Evolutionary conservation across 2,888 invertebrate species (phyloP).

Genomic region (Molanna angustata): DNA sequence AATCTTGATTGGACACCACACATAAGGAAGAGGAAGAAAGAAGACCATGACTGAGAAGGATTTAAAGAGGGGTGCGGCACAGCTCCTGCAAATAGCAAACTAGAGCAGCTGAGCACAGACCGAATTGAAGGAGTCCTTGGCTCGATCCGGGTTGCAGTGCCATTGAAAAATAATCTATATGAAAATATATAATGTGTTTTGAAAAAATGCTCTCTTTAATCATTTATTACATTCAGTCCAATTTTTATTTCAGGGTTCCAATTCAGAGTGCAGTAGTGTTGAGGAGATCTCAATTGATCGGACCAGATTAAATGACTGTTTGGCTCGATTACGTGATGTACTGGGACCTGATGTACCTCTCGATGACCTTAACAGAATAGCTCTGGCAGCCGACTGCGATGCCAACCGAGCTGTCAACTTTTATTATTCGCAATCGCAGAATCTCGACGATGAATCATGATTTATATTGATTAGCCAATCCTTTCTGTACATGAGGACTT

Average conservation of each 20-base stretch:
- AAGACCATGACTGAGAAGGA: too few relatives aligned
- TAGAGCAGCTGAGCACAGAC: too few relatives aligned
- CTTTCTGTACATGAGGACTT: neutral
- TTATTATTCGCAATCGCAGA: slow-evolving; percentile 40
- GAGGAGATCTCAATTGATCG: slow-evolving; percentile 40
- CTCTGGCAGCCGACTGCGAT: slow-evolving; percentile 59
- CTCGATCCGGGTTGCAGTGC: too few relatives aligned
- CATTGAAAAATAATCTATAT: too few relatives aligned
- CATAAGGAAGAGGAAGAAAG: too few relatives aligned
- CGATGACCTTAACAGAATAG: slow-evolving; percentile 50
- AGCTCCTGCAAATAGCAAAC: too few relatives aligned
- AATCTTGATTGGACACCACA: too few relatives aligned
- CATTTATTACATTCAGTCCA: too few relatives aligned
- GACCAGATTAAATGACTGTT: slow-evolving; percentile 46
- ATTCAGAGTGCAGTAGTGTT: slow-evolving; percentile 38
- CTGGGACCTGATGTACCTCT: slow-evolving; percentile 52
- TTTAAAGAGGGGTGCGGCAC: too few relatives aligned
- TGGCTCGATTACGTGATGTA: slow-evolving; percentile 51
- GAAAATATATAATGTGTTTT: too few relatives aligned
- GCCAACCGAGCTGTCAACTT: slow-evolving; percentile 58
- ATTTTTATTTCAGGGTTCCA: slow-evolving; percentile 35
- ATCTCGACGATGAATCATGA: slow-evolving; percentile 14
- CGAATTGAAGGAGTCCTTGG: too few relatives aligned
- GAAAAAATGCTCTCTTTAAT: too few relatives aligned
- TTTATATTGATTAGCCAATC: neutral